Percentiles rank a stretch among this genome's conserved stretches.
Evolutionary conservation across 2,113 vertebrate species (phyloP).

Genomic region (Garra rufa): DNA sequence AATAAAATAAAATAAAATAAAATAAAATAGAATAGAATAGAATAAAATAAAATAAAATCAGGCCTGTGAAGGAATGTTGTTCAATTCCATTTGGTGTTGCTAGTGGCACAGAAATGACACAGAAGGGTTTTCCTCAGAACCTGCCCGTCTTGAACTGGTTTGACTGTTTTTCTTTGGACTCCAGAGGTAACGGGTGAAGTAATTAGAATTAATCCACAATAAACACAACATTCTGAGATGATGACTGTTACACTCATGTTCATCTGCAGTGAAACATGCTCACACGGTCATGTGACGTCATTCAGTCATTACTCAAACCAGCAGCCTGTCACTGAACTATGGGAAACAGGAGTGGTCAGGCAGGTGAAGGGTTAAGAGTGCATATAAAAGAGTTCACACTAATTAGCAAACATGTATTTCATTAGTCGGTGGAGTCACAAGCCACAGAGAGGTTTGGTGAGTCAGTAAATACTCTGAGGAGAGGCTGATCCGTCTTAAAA

Average conservation of each 20-base stretch:
- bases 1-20: too few relatives aligned
- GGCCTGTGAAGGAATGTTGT: neutral
- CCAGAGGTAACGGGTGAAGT: neutral
- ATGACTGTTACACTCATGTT: neutral
- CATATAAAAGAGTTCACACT: neutral
- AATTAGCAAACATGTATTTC: neutral
- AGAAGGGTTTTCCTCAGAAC: neutral
- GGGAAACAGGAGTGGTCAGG: neutral
- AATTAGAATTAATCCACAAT: neutral
- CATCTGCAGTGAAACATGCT: neutral
- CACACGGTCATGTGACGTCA: neutral
- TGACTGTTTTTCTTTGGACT: neutral
- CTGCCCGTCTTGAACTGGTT: neutral
- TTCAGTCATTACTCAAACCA: neutral
- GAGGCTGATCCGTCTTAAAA: slow-evolving; percentile 17
- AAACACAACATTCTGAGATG: neutral
- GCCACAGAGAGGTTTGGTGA: slow-evolving; percentile 8
- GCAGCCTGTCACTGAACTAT: neutral
- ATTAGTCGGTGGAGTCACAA: neutral
- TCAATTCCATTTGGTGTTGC: neutral
- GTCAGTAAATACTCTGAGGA: slow-evolving; percentile 15
- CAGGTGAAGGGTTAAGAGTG: neutral
- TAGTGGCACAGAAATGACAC: neutral
- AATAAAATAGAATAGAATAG: too few relatives aligned
- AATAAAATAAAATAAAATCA: neutral